phyloP scores from a whole-genome alignment of 1,140 invertebrate genomes.

The Atta texana region DNA sequence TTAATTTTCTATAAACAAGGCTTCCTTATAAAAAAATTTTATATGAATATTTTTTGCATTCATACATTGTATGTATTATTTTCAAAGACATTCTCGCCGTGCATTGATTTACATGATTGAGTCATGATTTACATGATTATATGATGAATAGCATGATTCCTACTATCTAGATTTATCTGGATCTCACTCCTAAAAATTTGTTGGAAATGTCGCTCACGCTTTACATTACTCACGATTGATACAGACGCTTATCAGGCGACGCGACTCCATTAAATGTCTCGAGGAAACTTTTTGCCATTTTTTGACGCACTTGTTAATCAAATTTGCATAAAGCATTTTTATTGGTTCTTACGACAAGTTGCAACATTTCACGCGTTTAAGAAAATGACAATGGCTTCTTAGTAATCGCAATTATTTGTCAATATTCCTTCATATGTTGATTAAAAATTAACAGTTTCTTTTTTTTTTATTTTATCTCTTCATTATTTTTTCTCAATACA shows the following conservation, averaged over 20 bases:
- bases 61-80: not conserved
- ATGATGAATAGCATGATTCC: not conserved
- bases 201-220: not conserved
- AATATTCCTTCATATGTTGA: not conserved
- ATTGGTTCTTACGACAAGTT: not conserved
- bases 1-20: too few species aligned
- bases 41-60: too few species aligned
- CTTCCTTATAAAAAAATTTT: too few species aligned
- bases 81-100: not conserved
- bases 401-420: not conserved
- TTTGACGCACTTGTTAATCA: conserved; percentile 31
- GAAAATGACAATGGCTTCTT: conserved; percentile 8
- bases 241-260: not conserved
- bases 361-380: not conserved
- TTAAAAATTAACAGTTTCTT: not conserved
- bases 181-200: not conserved
- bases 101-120: too few species aligned
- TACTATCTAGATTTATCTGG: too few species aligned
- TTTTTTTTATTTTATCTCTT: not conserved
- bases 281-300: not conserved
- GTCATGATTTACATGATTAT: not conserved
- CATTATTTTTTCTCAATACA: not conserved
- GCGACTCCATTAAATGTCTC: not conserved
- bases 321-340: conserved; percentile 6
- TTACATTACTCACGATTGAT: not conserved